Evolutionary conservation across 2,113 vertebrate genomes (phyloP).

Genomic region (Vombatus ursinus): DNA sequence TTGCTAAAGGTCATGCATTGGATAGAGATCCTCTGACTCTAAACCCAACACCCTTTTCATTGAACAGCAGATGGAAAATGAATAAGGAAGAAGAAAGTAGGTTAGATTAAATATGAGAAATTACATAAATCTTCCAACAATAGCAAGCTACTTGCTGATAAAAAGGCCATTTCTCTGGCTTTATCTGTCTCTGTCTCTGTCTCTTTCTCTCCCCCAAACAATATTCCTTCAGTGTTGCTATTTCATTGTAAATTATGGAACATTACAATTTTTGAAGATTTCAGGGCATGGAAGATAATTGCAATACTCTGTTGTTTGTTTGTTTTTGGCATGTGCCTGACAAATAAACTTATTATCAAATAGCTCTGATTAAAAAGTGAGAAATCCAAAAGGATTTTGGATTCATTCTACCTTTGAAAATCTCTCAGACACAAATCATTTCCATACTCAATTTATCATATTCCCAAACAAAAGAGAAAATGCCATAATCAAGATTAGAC

Average conservation of each 20-base stretch:
- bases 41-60: not conserved
- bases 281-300: not conserved
- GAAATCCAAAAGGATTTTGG: not conserved
- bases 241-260: not conserved
- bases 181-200: not conserved
- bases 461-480: too few relatives aligned
- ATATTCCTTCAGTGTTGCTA: not conserved
- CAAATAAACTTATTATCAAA: not conserved
- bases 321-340: not conserved
- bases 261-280: not conserved
- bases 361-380: not conserved
- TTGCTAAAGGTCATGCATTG: not conserved
- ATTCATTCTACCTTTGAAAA: not conserved
- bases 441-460: not conserved
- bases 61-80: not conserved
- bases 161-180: not conserved
- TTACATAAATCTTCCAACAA: not conserved
- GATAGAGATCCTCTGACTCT: not conserved
- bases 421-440: not conserved
- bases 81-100: not conserved
- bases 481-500: too few relatives aligned
- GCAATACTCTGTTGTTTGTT: not conserved
- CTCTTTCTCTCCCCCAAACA: too few relatives aligned
- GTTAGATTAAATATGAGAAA: not conserved
- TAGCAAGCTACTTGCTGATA: not conserved